phyloP scores from a whole-genome alignment of 2,888 invertebrate genomes.

The Euzophera pinguis region DNA sequence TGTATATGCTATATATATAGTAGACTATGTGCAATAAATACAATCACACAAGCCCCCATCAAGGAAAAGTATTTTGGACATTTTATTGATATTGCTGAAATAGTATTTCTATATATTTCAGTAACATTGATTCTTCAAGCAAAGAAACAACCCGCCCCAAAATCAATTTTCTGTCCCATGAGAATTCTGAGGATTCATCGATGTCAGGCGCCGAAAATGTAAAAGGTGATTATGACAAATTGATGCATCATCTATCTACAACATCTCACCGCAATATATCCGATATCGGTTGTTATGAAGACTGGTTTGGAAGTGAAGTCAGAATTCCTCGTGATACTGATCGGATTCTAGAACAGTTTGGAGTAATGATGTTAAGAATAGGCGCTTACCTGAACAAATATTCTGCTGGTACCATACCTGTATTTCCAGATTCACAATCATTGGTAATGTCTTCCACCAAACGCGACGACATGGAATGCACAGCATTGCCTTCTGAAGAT shows the following conservation, averaged over 20 bases:
- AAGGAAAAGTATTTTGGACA: too few relatives aligned
- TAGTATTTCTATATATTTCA: slow-evolving; percentile 25
- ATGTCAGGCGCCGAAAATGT: slow-evolving; percentile 27
- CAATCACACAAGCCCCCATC: too few relatives aligned
- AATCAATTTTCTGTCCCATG: slow-evolving; percentile 26
- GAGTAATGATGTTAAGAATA: slow-evolving; percentile 60
- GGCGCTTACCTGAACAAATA: slow-evolving; percentile 46
- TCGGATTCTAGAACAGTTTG: slow-evolving; percentile 67
- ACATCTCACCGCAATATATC: slow-evolving; percentile 37
- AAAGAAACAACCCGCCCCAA: slow-evolving; percentile 16
- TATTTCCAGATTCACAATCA: slow-evolving; percentile 25
- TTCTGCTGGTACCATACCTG: slow-evolving; percentile 30
- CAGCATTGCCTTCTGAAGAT: slow-evolving; percentile 36
- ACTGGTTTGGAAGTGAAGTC: slow-evolving; percentile 58
- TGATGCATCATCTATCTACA: slow-evolving; percentile 31
- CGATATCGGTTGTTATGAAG: slow-evolving; percentile 52
- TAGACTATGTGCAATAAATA: too few relatives aligned
- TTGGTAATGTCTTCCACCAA: slow-evolving; percentile 21
- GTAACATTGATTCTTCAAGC: slow-evolving; percentile 38
- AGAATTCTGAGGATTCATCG: slow-evolving; percentile 29
- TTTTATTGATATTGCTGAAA: background rate
- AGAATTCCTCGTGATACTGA: slow-evolving; percentile 58
- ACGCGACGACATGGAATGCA: slow-evolving; percentile 28
- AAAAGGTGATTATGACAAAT: slow-evolving; percentile 26
- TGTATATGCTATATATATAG: too few relatives aligned